These are phyloP conservation scores for Melanchra persicariae DNA, from an alignment of 2,888 invertebrate species.

Conservation along the genomic window DNA sequence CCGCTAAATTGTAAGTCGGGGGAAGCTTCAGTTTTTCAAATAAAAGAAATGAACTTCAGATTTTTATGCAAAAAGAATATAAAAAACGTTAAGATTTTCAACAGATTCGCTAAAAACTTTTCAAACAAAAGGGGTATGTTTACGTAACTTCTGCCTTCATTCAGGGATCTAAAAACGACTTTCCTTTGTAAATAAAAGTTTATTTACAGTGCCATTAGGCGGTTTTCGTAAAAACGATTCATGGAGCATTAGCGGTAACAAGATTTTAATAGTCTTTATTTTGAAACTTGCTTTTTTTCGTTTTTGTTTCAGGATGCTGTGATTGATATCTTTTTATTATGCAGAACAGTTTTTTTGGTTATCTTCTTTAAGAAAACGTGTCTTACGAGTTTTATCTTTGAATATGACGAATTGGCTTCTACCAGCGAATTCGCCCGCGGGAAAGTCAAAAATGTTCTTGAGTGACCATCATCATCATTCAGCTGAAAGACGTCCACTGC, in stretches of 20 bases:
- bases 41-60: conserved; percentile 33
- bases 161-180: conserved; percentile 43
- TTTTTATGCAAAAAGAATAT: conserved; percentile 11
- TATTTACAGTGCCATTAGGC: conserved; percentile 45
- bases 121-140: conserved; percentile 57
- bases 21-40: conserved; percentile 26
- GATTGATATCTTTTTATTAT: background rate
- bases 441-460: too few relatives aligned
- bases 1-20: background rate
- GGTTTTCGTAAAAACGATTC: conserved; percentile 47
- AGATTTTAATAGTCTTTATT: conserved; percentile 44
- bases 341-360: background rate
- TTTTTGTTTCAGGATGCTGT: background rate
- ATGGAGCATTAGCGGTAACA: conserved; percentile 51
- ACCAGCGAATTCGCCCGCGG: too few relatives aligned
- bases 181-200: conserved; percentile 42
- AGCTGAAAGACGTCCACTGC: too few relatives aligned
- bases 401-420: too few relatives aligned
- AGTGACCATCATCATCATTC: too few relatives aligned
- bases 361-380: background rate
- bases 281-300: background rate
- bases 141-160: conserved; percentile 49
- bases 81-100: conserved; percentile 33
- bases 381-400: too few relatives aligned
- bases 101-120: conserved; percentile 50